Evolutionary conservation across 2,888 invertebrate genomes (phyloP).

Genomic region (Drosophila monieri): DNA sequence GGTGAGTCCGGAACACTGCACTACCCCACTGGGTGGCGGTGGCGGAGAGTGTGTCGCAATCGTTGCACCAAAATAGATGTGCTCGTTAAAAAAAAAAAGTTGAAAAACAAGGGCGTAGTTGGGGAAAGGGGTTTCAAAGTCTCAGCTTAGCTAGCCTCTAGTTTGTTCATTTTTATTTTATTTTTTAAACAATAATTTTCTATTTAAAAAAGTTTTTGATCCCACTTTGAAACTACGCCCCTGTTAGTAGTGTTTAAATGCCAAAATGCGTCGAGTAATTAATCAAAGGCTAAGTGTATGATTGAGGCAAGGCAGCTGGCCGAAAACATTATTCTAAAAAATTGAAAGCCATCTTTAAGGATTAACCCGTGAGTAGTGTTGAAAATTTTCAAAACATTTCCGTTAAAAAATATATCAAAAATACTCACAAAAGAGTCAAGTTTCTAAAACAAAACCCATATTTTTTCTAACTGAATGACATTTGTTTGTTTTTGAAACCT

Average conservation of each 20-base stretch:
- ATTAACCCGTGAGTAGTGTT: slow-evolving; percentile 21
- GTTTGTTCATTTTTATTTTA: neutral
- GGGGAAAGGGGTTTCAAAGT: neutral
- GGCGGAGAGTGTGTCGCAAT: slow-evolving; percentile 23
- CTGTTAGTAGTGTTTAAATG: neutral
- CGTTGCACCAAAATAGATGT: slow-evolving; percentile 32
- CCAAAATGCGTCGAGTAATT: slow-evolving; percentile 4
- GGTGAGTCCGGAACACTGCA: slow-evolving; percentile 82
- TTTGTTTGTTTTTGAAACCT: neutral
- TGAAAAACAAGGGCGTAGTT: slow-evolving; percentile 4
- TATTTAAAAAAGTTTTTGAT: neutral
- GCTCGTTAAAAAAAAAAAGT: neutral
- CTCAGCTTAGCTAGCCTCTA: neutral
- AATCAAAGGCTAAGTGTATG: slow-evolving; percentile 8
- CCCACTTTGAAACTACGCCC: neutral
- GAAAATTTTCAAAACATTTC: neutral
- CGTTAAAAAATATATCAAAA: neutral
- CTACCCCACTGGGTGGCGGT: neutral
- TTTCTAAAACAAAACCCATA: neutral
- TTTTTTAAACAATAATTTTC: neutral
- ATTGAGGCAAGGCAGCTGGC: slow-evolving; percentile 9
- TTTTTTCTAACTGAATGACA: neutral
- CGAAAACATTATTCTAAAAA: neutral
- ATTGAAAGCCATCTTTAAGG: neutral
- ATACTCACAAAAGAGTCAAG: slow-evolving; percentile 21